Percentiles rank a stretch among this genome's conserved stretches.
Conservation (phyloP, 2,888 invertebrate genomes). For the Loripinus fragilis region DNA sequence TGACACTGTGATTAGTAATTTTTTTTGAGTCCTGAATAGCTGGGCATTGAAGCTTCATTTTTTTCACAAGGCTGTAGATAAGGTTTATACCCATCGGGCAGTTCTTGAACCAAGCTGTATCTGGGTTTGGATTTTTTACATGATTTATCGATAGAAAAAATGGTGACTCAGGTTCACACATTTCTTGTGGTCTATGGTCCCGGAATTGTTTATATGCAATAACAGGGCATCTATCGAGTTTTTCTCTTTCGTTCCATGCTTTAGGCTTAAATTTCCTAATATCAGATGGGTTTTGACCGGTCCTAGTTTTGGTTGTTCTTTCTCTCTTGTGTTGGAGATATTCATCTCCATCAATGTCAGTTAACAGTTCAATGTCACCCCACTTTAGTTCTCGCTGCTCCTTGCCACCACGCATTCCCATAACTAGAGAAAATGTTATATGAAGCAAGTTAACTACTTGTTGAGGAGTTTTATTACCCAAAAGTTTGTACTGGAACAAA, state of each 20-base stretch:
- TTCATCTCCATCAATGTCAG: conserved; percentile 22
- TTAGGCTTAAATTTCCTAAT: conserved; percentile 28
- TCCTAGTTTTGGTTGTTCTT: conserved; percentile 24
- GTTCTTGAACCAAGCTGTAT: background rate
- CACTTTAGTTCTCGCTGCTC: conserved; percentile 31
- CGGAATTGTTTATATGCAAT: conserved; percentile 1
- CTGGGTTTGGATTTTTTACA: background rate
- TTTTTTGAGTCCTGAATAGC: background rate
- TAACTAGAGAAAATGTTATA: conserved; percentile 15
- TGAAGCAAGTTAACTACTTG: conserved; percentile 17
- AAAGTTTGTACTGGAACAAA: conserved; percentile 10
- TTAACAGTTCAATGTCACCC: conserved; percentile 24
- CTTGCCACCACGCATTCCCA: conserved; percentile 32
- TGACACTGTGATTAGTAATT: conserved; percentile 27
- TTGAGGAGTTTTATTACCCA: background rate
- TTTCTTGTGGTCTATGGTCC: background rate
- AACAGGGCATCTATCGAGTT: conserved; percentile 8
- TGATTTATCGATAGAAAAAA: conserved; percentile 14
- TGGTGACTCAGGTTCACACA: conserved; percentile 8
- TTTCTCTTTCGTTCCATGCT: conserved; percentile 19
- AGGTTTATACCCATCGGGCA: conserved; percentile 22
- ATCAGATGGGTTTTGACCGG: conserved; percentile 17
- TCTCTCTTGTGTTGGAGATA: conserved; percentile 25
- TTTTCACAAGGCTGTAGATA: no score
- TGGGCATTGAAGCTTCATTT: conserved; percentile 16